Conservation (phyloP, 2,888 invertebrate genomes). For the Acanthopleura granulata region DNA sequence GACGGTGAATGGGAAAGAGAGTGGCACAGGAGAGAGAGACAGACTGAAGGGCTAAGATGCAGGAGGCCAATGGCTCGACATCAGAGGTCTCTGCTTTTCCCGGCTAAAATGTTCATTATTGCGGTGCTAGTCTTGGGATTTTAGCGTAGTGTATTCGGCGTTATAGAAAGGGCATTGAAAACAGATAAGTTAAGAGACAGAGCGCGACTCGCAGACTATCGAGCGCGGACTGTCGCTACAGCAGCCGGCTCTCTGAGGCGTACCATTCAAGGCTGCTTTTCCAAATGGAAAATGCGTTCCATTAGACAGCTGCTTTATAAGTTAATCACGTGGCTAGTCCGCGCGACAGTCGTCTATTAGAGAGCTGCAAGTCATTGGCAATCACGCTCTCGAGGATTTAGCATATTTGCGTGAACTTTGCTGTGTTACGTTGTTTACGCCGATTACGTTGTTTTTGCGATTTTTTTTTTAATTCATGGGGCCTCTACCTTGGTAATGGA, state of each 20-base stretch:
- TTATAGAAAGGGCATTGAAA: not conserved
- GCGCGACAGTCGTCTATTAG: constrained; percentile 7
- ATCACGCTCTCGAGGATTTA: too few relatives aligned
- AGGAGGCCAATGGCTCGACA: not conserved
- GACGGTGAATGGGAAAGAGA: too few relatives aligned
- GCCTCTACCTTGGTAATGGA: too few relatives aligned
- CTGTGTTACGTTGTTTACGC: too few relatives aligned
- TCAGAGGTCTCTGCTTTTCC: not conserved
- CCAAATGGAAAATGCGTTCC: constrained; percentile 16
- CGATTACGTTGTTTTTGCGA: too few relatives aligned
- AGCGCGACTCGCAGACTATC: not conserved
- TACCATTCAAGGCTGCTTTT: not conserved
- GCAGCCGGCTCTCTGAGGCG: not conserved
- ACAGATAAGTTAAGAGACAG: not conserved
- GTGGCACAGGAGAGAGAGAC: not conserved
- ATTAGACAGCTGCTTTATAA: constrained; percentile 16
- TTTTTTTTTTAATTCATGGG: too few relatives aligned
- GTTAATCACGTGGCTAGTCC: constrained; percentile 2
- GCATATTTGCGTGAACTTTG: too few relatives aligned
- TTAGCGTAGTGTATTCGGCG: not conserved
- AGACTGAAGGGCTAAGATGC: not conserved
- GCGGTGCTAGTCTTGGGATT: constrained; percentile 1
- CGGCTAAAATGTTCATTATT: not conserved
- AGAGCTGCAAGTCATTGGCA: not conserved
- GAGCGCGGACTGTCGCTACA: not conserved